These are phyloP conservation scores for Apostichopus japonicus DNA, from an alignment of 35 echinoderm and acorn worm species.

Conservation along the genomic window DNA sequence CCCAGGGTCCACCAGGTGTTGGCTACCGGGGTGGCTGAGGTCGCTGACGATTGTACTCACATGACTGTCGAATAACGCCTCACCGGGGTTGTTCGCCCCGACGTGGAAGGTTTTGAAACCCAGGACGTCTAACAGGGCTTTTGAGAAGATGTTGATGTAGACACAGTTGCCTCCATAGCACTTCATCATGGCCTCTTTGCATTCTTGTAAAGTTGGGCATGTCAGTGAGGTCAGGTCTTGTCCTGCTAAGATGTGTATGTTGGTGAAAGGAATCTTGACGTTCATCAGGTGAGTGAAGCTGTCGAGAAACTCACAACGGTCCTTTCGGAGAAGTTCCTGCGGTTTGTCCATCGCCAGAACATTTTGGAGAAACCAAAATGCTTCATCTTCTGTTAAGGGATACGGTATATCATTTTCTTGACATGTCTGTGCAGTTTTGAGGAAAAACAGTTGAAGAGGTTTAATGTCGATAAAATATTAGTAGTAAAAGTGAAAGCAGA, in stretches of 20 bases:
- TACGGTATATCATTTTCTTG: neutral
- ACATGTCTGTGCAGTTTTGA: neutral
- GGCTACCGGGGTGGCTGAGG: neutral
- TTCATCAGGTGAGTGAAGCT: neutral
- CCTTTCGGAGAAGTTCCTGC: neutral
- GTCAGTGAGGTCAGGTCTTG: neutral
- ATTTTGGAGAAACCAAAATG: neutral
- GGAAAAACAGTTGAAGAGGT: neutral
- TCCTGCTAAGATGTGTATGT: neutral
- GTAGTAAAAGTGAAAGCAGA: too few relatives aligned
- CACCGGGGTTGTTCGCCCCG: slow-evolving; percentile 7
- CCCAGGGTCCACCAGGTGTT: slow-evolving; percentile 46
- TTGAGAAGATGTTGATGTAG: slow-evolving; percentile 1
- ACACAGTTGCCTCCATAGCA: neutral
- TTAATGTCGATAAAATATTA: too few relatives aligned
- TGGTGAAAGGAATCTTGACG: neutral
- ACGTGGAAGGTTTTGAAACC: slow-evolving; percentile 7
- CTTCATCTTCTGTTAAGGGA: neutral
- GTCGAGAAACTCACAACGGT: neutral
- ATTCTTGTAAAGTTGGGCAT: neutral
- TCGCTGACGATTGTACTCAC: neutral
- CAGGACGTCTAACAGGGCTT: neutral
- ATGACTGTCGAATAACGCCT: neutral
- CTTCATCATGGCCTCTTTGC: neutral
- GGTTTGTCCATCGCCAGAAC: neutral